phyloP scores from a whole-genome alignment of 2,797 vertebrate species.

The Anguilla megastoma region DNA sequence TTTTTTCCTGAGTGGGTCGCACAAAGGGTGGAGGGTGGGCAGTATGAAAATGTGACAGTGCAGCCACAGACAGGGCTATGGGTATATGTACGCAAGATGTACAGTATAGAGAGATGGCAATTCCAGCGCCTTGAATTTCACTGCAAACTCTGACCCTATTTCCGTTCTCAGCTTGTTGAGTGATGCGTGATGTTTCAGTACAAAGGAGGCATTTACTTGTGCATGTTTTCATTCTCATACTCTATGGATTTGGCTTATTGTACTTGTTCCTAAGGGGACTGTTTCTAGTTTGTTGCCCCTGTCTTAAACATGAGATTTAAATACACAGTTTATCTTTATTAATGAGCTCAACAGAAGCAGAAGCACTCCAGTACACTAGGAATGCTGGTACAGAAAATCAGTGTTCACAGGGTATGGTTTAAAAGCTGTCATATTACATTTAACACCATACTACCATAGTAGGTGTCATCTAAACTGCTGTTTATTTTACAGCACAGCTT shows the following conservation, averaged over 20 bases:
- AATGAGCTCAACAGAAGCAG: neutral
- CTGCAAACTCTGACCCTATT: neutral
- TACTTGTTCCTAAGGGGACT: neutral
- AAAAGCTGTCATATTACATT: slow-evolving; percentile 4
- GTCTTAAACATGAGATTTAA: neutral
- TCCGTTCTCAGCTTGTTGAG: neutral
- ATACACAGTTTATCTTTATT: slow-evolving; percentile 8
- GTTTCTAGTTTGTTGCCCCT: neutral
- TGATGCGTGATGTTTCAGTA: neutral
- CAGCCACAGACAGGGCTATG: neutral
- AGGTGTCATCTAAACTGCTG: neutral
- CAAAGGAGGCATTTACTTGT: neutral
- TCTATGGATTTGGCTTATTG: neutral
- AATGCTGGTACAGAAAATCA: neutral
- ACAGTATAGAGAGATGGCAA: neutral
- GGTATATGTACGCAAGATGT: neutral
- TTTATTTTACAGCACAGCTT: neutral
- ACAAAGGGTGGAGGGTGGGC: neutral
- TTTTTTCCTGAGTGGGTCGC: neutral
- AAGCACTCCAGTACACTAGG: neutral
- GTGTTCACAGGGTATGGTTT: neutral
- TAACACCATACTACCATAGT: neutral
- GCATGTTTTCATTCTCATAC: neutral
- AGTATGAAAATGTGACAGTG: neutral
- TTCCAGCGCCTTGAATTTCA: neutral